Percentiles rank a stretch among this genome's conserved stretches.
phyloP scores from a whole-genome alignment of 2,797 vertebrate species.

The Smutsia temminckii region DNA sequence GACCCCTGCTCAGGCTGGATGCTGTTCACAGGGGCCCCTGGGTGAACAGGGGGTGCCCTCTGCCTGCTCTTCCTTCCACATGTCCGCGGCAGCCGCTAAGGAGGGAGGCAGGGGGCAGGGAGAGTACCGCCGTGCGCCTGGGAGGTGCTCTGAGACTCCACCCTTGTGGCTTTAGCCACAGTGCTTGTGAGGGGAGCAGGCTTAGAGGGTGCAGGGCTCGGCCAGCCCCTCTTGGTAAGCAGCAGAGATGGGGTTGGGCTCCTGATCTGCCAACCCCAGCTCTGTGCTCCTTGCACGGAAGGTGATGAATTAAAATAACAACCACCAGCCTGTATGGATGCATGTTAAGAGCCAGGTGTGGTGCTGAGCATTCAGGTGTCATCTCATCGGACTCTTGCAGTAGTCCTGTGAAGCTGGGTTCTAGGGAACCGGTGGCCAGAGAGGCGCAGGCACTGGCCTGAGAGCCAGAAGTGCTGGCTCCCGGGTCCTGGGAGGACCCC shows the following conservation, averaged over 20 bases:
- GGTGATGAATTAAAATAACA: not conserved
- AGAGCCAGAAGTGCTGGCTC: not conserved
- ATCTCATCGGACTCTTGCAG: no score
- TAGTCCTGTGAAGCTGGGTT: not conserved
- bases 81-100: not conserved
- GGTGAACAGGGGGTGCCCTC: not conserved
- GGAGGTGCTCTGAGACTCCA: not conserved
- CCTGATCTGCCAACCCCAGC: not conserved
- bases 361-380: accelerated
- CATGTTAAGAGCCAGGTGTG: not conserved
- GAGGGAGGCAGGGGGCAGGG: no score
- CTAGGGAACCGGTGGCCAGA: not conserved
- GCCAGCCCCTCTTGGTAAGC: not conserved
- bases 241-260: not conserved
- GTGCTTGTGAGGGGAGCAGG: not conserved
- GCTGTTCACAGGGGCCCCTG: not conserved
- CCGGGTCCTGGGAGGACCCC: not conserved
- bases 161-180: not conserved
- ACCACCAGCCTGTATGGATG: not conserved
- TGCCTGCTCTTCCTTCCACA: not conserved
- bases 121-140: not conserved
- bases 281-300: not conserved
- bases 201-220: not conserved
- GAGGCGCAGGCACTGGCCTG: not conserved
- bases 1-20: not conserved